Base-by-base conservation (phyloP, 2,888 invertebrate genomes). In the Pseudococcus viburni region DNA sequence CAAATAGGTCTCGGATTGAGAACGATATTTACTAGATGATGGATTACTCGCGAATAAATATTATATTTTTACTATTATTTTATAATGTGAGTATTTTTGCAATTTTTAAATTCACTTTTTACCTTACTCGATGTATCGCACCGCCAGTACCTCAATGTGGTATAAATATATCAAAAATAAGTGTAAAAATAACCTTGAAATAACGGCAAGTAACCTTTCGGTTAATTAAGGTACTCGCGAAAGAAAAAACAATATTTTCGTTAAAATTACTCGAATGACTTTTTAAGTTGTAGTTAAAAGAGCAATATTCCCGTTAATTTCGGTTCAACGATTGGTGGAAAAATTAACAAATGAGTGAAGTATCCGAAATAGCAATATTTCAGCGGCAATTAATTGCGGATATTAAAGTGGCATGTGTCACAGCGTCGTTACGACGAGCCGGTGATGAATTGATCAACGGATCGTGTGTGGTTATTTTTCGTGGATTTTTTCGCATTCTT, bases 51-150 rank as follows among this genome's bases (percentile, higher is more conserved):
- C 15, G 55, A 68, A 86, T 86, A 68, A 59, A 86, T 59, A 86
- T 68, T 46, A 86, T 86, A 86, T 59, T 86, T 68, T 46, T 86
- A 68, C 85, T 86, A 39, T 33, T 86, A 26, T 59, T 86, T 7
- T 86, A 86, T 39, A 86, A 86, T 15, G 85, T 86, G 42, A 86
- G 85, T 86, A 86, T 64, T 73, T 73, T 19, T 12, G 19, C 8
- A 73, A 73, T 22, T 73, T 22, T 22, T 26, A 26, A 22, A 22
- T 73, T 73, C 26, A 3, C 3, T 33, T 33, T 33, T 33, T 33
- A 33, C 3, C 26, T 33, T 3, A 3, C 26, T 33, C 26, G 26
- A 33, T 33, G 26, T 3, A 33, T 33, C 3, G 26, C 1, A 33
- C 3, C 26, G 26, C 26, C 26, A 33, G 3, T 33, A 33, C 3